These are phyloP conservation scores for Scaptomyza flava DNA, from an alignment of 2,888 invertebrate genomes.

Conservation along the genomic window DNA sequence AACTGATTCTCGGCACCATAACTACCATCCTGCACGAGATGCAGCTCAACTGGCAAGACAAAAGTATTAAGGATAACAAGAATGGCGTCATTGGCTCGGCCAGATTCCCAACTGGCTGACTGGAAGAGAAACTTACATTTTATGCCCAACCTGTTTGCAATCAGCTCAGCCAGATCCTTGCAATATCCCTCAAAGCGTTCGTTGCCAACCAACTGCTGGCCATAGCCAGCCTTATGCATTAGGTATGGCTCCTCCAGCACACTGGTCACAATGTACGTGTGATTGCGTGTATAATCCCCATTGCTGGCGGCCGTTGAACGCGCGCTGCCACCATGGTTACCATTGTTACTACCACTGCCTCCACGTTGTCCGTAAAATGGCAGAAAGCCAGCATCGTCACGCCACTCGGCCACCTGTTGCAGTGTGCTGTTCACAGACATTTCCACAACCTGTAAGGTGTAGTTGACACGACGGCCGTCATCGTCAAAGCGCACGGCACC, in stretches of 20 bases:
- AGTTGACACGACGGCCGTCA: constrained; percentile 94
- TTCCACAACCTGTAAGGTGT: constrained; percentile 94
- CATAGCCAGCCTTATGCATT: constrained; percentile 89
- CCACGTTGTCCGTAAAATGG: constrained; percentile 84
- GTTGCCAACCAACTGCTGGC: constrained; percentile 87
- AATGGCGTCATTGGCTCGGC: not conserved
- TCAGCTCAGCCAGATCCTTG: constrained; percentile 94
- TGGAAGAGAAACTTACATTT: constrained; percentile 88
- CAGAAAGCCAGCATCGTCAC: constrained; percentile 90
- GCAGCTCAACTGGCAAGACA: constrained; percentile 89
- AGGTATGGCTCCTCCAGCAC: constrained; percentile 95
- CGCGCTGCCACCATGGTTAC: constrained; percentile 18
- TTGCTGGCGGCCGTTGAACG: constrained; percentile 81
- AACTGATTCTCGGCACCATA: constrained; percentile 92
- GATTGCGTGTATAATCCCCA: constrained; percentile 91
- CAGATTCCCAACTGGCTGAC: constrained; percentile 6
- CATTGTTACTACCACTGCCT: constrained; percentile 1
- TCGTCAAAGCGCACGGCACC: constrained; percentile 96
- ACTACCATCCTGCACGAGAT: constrained; percentile 92
- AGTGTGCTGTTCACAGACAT: constrained; percentile 97
- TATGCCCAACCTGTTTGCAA: constrained; percentile 91
- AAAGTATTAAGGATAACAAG: constrained; percentile 1
- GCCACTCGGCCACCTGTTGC: constrained; percentile 96
- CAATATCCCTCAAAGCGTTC: constrained; percentile 95
- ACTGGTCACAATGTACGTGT: constrained; percentile 93